phyloP scores from a whole-genome alignment of 2,888 invertebrate genomes.

The Mythimna pallens region DNA sequence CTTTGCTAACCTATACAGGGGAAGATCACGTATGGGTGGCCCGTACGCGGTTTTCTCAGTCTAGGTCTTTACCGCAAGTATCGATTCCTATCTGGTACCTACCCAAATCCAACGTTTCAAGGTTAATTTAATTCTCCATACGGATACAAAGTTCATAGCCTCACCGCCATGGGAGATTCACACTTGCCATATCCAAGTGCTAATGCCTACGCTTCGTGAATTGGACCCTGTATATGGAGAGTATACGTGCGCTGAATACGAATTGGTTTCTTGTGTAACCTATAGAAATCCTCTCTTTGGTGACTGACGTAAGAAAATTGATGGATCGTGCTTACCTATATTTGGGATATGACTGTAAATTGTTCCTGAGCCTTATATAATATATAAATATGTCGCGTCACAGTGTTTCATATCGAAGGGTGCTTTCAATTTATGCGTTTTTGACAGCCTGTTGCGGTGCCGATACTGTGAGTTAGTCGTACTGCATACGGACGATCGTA shows the following conservation, averaged over 20 bases:
- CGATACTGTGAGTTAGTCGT: no score
- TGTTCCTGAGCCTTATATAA: background rate
- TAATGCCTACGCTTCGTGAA: constrained; percentile 68
- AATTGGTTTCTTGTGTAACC: constrained; percentile 47
- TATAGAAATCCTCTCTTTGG: constrained; percentile 46
- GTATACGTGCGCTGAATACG: constrained; percentile 61
- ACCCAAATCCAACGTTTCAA: constrained; percentile 29
- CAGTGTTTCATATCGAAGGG: no score
- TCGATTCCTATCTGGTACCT: background rate
- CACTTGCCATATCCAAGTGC: constrained; percentile 66
- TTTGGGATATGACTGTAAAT: constrained; percentile 13
- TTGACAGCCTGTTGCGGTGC: no score
- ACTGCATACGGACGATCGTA: no score
- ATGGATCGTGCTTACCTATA: constrained; percentile 48
- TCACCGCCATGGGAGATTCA: constrained; percentile 56
- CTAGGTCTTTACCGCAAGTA: constrained; percentile 17
- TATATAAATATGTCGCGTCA: no score
- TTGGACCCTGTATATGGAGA: constrained; percentile 60
- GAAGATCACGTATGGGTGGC: no score
- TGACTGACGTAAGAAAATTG: constrained; percentile 52
- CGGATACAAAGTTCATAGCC: constrained; percentile 65
- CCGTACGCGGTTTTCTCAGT: background rate
- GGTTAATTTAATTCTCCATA: constrained; percentile 58
- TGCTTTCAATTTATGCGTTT: no score
- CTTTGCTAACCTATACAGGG: background rate